These are phyloP conservation scores for Cervus canadensis DNA, from an alignment of 2,113 vertebrate genomes.

Conservation along the genomic window DNA sequence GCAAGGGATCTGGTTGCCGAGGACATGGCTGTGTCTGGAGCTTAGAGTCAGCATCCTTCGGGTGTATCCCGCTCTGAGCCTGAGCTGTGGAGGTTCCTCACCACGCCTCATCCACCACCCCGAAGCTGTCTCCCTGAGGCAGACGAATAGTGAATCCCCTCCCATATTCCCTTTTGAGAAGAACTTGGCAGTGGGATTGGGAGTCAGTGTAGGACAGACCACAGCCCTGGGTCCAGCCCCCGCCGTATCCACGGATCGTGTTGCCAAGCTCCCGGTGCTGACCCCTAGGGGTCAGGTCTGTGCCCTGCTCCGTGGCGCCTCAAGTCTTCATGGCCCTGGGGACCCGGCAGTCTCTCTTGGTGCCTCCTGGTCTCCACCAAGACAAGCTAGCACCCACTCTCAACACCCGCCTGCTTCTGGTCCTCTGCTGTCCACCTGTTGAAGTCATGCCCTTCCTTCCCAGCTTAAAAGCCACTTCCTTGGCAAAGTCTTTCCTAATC, in stretches of 20 bases:
- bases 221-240: not conserved
- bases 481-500: not conserved
- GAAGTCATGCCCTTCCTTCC: not conserved
- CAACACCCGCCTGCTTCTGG: not conserved
- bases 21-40: too few relatives aligned
- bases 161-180: not conserved
- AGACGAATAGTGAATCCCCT: not conserved
- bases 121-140: not conserved
- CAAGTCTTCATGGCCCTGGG: not conserved
- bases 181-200: not conserved
- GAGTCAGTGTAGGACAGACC: not conserved
- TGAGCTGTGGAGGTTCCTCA: not conserved
- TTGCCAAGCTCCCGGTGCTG: not conserved
- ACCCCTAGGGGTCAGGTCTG: not conserved
- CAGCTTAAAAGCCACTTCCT: not conserved
- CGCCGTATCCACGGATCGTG: fast-evolving
- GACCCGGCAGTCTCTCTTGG: not conserved
- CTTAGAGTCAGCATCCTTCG: not conserved
- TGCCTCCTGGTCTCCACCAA: not conserved
- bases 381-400: not conserved
- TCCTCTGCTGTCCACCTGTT: not conserved
- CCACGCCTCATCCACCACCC: not conserved
- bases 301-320: fast-evolving
- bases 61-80: not conserved
- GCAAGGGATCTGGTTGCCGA: not conserved